Percentiles rank a stretch among this genome's conserved stretches.
These are phyloP conservation scores for Tauraco erythrolophus DNA, from an alignment of 2,113 vertebrate genomes.

Conservation along the genomic window DNA sequence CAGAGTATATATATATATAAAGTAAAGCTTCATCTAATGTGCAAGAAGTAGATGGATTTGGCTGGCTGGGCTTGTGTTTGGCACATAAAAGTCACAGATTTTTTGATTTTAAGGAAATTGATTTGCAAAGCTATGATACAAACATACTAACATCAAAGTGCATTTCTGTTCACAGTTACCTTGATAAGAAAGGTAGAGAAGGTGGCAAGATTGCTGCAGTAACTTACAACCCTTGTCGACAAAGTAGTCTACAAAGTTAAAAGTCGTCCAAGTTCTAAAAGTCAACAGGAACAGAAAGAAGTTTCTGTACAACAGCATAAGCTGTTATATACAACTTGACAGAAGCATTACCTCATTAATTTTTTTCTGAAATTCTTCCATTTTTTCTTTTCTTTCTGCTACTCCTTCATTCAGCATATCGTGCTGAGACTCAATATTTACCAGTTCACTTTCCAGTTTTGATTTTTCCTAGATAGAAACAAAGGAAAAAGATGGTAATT, in stretches of 20 bases:
- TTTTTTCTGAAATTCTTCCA: constrained; percentile 74
- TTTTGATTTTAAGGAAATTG: background rate
- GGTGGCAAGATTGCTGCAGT: background rate
- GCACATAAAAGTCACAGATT: background rate
- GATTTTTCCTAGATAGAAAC: constrained; percentile 86
- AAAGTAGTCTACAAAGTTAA: background rate
- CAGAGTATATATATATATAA: background rate
- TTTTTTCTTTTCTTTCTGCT: constrained; percentile 73
- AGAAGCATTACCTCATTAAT: constrained; percentile 82
- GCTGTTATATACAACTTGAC: background rate
- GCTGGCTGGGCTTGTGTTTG: background rate
- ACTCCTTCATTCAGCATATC: constrained; percentile 80
- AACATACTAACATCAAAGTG: background rate
- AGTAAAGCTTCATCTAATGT: background rate
- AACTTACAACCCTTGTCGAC: background rate
- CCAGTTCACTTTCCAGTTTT: constrained; percentile 85
- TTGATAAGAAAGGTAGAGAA: background rate
- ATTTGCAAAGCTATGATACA: background rate
- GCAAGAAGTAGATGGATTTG: background rate
- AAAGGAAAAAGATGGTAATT: background rate
- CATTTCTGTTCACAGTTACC: background rate
- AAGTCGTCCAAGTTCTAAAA: background rate
- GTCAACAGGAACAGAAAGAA: background rate
- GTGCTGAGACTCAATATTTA: constrained; percentile 83
- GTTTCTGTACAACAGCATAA: background rate